A percentile compares a stretch with the other conserved stretches of the same genome.
phyloP scores from a whole-genome alignment of 2,797 vertebrate genomes.

The Lemur catta region DNA sequence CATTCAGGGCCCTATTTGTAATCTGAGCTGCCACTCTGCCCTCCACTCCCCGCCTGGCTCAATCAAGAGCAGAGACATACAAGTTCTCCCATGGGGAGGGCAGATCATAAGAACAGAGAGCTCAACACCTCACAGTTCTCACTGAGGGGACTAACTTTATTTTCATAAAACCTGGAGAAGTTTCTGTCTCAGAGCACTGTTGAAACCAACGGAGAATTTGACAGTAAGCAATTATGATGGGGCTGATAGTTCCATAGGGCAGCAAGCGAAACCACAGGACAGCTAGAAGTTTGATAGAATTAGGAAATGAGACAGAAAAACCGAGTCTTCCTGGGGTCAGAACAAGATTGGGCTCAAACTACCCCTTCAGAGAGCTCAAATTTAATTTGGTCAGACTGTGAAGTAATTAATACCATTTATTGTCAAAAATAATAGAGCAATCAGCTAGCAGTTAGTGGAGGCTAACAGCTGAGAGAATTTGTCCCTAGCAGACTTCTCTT shows the following conservation, averaged over 20 bases:
- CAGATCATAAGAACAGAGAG: background rate
- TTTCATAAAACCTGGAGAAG: background rate
- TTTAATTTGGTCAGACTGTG: conserved; percentile 11
- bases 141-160: background rate
- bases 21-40: background rate
- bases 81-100: background rate
- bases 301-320: background rate
- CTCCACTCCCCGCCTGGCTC: too few species aligned
- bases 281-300: background rate
- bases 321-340: background rate
- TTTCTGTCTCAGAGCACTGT: background rate
- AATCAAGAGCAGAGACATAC: background rate
- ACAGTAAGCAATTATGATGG: background rate
- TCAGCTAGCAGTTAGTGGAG: background rate
- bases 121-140: background rate
- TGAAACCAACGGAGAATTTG: background rate
- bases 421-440: background rate
- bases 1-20: background rate
- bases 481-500: background rate
- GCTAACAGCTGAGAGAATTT: background rate
- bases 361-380: background rate
- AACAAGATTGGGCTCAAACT: background rate
- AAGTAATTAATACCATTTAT: conserved; percentile 20
- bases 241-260: background rate
- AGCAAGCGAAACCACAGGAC: background rate